A percentile compares a stretch with the other conserved stretches of the same genome.
These are phyloP conservation scores for Eupeodes corollae DNA, from an alignment of 1,140 invertebrate genomes.

Conservation along the genomic window DNA sequence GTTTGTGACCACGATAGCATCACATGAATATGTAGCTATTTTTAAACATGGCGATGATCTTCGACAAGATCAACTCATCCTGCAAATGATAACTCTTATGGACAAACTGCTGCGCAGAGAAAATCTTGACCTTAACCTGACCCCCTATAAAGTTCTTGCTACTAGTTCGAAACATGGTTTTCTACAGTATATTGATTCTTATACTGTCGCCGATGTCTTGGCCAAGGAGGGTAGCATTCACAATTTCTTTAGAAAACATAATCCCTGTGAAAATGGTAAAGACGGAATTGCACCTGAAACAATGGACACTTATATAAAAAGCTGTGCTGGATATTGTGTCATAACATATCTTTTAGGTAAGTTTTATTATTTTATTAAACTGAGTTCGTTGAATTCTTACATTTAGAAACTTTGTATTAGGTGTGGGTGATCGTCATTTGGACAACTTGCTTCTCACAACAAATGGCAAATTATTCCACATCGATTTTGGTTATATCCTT, in stretches of 20 bases:
- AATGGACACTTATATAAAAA: constrained; percentile 96
- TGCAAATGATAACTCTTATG: constrained; percentile 97
- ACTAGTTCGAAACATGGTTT: constrained; percentile 94
- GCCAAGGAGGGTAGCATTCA: constrained; percentile 76
- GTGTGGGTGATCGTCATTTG: constrained; percentile 94
- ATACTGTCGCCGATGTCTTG: constrained; percentile 83
- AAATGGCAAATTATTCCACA: constrained; percentile 90
- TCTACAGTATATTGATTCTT: constrained; percentile 93
- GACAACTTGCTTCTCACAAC: constrained; percentile 91
- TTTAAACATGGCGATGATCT: constrained; percentile 98
- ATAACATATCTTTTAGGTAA: constrained; percentile 86
- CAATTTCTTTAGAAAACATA: constrained; percentile 82
- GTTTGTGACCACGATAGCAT: constrained; percentile 61
- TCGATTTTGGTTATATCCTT: constrained; percentile 98
- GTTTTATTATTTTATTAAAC: constrained; percentile 1
- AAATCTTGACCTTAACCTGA: constrained; percentile 91
- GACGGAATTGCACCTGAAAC: constrained; percentile 87
- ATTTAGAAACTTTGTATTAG: constrained; percentile 32
- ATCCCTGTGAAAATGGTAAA: constrained; percentile 74
- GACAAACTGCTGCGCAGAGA: constrained; percentile 86
- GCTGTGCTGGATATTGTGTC: constrained; percentile 97
- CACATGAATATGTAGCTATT: constrained; percentile 88
- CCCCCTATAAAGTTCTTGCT: constrained; percentile 85
- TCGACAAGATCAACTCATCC: constrained; percentile 94
- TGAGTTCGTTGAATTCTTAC: not conserved